These are phyloP conservation scores for Cephus sareptanus DNA, from an alignment of 2,888 invertebrate genomes.

Conservation along the genomic window DNA sequence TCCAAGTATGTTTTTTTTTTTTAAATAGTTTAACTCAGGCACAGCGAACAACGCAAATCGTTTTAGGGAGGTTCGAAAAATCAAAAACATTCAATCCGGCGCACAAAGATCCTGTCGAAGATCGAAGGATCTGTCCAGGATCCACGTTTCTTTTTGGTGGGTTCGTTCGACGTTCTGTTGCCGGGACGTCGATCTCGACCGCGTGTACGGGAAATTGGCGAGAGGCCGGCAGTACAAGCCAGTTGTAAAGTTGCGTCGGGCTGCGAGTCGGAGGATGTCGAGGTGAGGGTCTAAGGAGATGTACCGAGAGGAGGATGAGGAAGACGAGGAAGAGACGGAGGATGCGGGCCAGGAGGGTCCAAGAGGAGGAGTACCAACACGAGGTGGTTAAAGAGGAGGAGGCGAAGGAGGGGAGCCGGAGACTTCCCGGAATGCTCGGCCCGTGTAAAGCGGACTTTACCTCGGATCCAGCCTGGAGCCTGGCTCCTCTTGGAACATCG, in stretches of 20 bases:
- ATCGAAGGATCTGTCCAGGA: neutral
- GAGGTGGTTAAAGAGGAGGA: neutral
- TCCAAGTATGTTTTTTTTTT: neutral
- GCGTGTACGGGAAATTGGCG: neutral
- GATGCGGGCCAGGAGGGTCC: neutral
- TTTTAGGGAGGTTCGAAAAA: neutral
- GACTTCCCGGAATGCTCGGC: conserved; percentile 53
- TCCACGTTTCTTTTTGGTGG: neutral
- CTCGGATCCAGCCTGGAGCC: conserved; percentile 48
- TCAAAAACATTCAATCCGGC: neutral
- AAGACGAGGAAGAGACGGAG: neutral
- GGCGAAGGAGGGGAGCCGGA: neutral
- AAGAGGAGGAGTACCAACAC: neutral
- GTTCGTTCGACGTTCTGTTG: neutral
- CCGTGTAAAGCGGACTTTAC: conserved; percentile 46
- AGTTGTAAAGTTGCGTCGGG: neutral
- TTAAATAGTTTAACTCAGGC: neutral
- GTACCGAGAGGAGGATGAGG: neutral
- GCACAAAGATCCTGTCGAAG: neutral
- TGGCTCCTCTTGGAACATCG: conserved; percentile 49
- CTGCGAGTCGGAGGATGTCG: neutral
- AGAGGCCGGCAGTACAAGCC: neutral
- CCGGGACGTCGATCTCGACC: neutral
- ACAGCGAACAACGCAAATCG: neutral
- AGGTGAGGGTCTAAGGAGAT: neutral